Conservation (phyloP, 1,140 invertebrate genomes). For the Mamestra configurata region DNA sequence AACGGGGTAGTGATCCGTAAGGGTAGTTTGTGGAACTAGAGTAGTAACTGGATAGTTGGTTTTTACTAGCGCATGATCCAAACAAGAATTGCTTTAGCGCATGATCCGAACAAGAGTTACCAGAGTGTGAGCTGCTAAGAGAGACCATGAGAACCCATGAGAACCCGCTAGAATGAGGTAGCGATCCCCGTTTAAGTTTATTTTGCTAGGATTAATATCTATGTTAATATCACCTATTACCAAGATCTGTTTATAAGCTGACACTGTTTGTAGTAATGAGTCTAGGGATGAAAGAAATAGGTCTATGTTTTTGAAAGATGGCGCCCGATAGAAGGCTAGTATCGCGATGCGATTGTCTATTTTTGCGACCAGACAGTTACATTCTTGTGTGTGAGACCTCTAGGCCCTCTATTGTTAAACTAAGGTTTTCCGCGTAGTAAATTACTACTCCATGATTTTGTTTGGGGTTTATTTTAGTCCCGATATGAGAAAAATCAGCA, state of each 20-base stretch:
- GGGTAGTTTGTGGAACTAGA: neutral
- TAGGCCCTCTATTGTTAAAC: neutral
- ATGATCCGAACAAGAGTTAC: no score
- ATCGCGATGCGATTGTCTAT: conserved; percentile 38
- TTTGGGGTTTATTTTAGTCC: conserved; percentile 30
- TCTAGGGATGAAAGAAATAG: conserved; percentile 51
- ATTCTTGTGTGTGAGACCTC: neutral
- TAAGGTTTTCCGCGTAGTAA: conserved; percentile 44
- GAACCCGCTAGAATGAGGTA: conserved; percentile 26
- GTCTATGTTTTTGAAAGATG: conserved; percentile 49
- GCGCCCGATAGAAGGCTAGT: conserved; percentile 56
- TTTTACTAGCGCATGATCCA: conserved; percentile 43
- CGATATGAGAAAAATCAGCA: neutral
- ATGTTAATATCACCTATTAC: conserved; percentile 43
- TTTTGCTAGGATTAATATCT: no score
- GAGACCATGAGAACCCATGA: no score
- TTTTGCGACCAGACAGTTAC: conserved; percentile 39
- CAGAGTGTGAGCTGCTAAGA: no score
- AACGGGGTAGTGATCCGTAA: conserved; percentile 14
- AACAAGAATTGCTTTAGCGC: neutral
- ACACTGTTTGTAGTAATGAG: neutral
- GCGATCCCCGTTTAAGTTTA: neutral
- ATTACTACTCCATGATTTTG: conserved; percentile 58
- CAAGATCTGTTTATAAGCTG: neutral
- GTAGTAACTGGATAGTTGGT: neutral